These are phyloP conservation scores for Drosophila orena DNA, from an alignment of 1,140 invertebrate genomes.

Conservation along the genomic window DNA sequence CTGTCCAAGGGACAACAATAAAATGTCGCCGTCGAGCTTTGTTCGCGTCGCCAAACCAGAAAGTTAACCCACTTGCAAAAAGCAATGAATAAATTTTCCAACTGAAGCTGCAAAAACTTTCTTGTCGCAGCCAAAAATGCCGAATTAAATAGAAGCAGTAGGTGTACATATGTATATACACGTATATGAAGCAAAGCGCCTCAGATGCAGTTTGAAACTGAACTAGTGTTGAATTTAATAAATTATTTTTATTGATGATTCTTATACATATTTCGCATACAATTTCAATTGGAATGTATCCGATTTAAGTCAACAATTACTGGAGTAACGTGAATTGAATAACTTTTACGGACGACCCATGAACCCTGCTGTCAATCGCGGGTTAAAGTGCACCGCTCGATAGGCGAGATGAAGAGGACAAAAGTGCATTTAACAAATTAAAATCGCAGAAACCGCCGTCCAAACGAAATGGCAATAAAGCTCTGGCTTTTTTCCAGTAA, in stretches of 20 bases:
- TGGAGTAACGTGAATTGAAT: constrained; percentile 4
- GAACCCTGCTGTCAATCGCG: constrained; percentile 7
- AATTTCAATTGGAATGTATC: neutral
- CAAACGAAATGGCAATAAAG: constrained; percentile 44
- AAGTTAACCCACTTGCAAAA: constrained; percentile 68
- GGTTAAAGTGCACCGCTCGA: constrained; percentile 39
- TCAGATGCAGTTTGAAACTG: neutral
- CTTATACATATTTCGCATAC: neutral
- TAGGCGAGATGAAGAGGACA: constrained; percentile 57
- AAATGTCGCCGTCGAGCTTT: constrained; percentile 52
- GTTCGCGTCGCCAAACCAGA: constrained; percentile 29
- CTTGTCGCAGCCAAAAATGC: constrained; percentile 21
- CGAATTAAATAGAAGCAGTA: constrained; percentile 15
- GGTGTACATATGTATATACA: too few species aligned
- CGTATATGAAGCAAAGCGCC: neutral
- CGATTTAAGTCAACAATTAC: constrained; percentile 21
- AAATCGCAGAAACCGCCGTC: constrained; percentile 63
- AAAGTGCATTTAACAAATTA: constrained; percentile 79
- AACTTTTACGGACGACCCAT: neutral
- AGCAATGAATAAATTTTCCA: constrained; percentile 58
- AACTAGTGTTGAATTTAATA: neutral
- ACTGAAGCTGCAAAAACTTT: constrained; percentile 30
- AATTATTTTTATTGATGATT: neutral
- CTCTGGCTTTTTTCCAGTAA: neutral
- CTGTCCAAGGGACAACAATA: constrained; percentile 30